Percentiles rank a stretch among this genome's conserved stretches.
Conservation (phyloP, 2,888 invertebrate genomes). For the Caenorhabditis zanzibari region DNA sequence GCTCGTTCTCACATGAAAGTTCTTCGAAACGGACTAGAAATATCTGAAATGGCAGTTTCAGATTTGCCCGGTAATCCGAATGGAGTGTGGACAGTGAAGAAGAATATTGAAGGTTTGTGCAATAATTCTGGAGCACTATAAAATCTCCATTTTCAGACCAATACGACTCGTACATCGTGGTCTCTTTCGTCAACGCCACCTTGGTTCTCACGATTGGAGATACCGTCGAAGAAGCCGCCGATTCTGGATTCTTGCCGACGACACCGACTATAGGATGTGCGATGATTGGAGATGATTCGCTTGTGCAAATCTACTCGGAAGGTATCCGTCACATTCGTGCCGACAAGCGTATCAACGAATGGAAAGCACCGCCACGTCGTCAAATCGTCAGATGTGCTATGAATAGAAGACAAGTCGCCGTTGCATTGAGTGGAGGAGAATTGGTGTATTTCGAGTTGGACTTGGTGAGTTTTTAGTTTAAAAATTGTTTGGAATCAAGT, state of each 20-base stretch:
- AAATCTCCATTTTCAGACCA: slow-evolving; percentile 90
- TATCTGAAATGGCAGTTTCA: slow-evolving; percentile 99
- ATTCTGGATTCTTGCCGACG: slow-evolving; percentile 98
- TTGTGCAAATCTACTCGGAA: slow-evolving; percentile 98
- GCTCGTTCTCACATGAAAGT: slow-evolving; percentile 92
- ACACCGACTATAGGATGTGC: slow-evolving; percentile 99
- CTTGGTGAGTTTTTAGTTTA: slow-evolving; percentile 89
- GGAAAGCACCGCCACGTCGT: slow-evolving; percentile 98
- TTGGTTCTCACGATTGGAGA: slow-evolving; percentile 99
- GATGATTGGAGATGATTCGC: slow-evolving; percentile 96
- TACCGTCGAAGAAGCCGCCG: slow-evolving; percentile 99
- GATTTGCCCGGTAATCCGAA: slow-evolving; percentile 99
- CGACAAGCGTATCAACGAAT: slow-evolving; percentile 98
- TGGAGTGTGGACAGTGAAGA: slow-evolving; percentile 99
- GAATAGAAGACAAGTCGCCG: slow-evolving; percentile 98
- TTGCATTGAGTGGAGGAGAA: slow-evolving; percentile 97
- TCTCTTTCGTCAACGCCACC: slow-evolving; percentile 98
- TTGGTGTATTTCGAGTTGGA: slow-evolving; percentile 99
- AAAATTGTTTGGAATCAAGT: no score
- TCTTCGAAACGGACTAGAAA: slow-evolving; percentile 95
- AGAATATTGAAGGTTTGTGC: slow-evolving; percentile 92
- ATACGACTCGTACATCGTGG: slow-evolving; percentile 99
- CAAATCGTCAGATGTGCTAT: slow-evolving; percentile 98
- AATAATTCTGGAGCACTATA: no score
- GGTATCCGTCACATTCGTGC: slow-evolving; percentile 98